phyloP scores from a whole-genome alignment of 2,888 invertebrate species.

The Caenorhabditis sp. region DNA sequence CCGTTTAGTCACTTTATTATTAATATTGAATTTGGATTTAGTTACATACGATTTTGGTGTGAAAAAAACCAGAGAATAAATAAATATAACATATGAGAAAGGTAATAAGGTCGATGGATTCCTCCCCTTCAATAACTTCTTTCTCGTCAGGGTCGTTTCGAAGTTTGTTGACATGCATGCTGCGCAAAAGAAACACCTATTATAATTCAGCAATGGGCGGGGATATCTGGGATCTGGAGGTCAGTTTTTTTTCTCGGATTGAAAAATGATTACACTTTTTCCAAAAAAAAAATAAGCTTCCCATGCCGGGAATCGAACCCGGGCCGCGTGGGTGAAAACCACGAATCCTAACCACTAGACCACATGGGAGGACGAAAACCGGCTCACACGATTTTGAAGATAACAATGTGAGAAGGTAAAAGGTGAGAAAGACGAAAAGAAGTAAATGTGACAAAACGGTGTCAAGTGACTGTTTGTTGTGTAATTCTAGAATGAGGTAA shows the following conservation, averaged over 20 bases:
- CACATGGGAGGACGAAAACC: constrained; percentile 54
- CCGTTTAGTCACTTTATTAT: not conserved
- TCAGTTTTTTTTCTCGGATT: not conserved
- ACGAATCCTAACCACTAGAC: constrained; percentile 68
- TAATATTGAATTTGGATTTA: not conserved
- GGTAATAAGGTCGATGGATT: not conserved
- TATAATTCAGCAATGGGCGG: not conserved
- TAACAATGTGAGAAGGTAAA: not conserved
- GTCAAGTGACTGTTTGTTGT: not conserved
- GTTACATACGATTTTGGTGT: not conserved
- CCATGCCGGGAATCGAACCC: constrained; percentile 69
- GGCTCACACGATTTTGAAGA: not conserved
- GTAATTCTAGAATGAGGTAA: not conserved
- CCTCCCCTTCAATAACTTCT: not conserved
- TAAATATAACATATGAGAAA: not conserved
- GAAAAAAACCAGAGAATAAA: not conserved
- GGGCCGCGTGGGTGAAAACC: constrained; percentile 68
- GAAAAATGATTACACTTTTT: too few species aligned
- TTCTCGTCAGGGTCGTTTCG: not conserved
- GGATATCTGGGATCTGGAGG: not conserved
- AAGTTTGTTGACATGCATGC: not conserved
- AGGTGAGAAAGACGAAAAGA: too few species aligned
- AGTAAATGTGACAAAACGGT: not conserved
- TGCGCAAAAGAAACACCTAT: not conserved
- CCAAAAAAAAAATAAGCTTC: constrained; percentile 42